phyloP scores from a whole-genome alignment of 1,140 invertebrate species.

The Cherax destructor region DNA sequence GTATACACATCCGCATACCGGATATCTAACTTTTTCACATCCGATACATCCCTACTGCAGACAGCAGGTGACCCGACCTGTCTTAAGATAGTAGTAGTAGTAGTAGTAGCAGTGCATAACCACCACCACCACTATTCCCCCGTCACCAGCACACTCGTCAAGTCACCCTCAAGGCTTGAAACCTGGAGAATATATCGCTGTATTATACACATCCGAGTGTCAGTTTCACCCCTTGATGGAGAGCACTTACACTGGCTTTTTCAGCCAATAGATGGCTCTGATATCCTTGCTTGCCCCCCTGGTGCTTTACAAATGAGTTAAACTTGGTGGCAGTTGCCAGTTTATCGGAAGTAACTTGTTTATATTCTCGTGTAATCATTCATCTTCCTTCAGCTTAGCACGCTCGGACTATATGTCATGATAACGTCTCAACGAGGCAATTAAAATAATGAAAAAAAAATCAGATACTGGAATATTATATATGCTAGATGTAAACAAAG shows the following conservation, averaged over 20 bases:
- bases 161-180: neutral
- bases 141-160: neutral
- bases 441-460: too few relatives aligned
- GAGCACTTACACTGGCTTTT: neutral
- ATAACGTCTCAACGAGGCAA: too few relatives aligned
- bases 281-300: neutral
- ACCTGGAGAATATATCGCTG: neutral
- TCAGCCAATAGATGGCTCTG: slow-evolving; percentile 12
- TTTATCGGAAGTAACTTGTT: neutral
- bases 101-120: neutral
- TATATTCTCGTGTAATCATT: neutral
- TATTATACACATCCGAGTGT: slow-evolving; percentile 3
- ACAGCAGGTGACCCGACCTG: too few relatives aligned
- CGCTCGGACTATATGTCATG: too few relatives aligned
- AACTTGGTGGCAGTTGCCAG: neutral
- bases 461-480: too few relatives aligned
- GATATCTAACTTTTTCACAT: too few relatives aligned
- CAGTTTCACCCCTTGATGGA: neutral
- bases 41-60: too few relatives aligned
- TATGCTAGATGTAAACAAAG: too few relatives aligned
- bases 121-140: neutral
- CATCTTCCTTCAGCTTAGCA: neutral
- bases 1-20: too few relatives aligned
- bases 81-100: neutral
- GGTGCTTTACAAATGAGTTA: slow-evolving; percentile 6